phyloP scores from a whole-genome alignment of 2,888 invertebrate genomes.

The Bruchidius siliquastri region DNA sequence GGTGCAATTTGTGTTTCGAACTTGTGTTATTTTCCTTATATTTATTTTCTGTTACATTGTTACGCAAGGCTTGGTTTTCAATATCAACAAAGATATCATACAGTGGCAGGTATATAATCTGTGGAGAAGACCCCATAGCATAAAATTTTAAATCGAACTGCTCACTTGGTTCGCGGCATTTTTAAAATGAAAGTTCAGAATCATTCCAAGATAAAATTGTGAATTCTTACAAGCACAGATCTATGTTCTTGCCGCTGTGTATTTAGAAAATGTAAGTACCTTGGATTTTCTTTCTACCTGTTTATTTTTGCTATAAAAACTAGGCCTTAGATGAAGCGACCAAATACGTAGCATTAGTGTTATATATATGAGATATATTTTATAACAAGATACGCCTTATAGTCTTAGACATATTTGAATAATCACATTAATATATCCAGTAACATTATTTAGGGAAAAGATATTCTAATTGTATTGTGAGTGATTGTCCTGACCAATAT shows the following conservation, averaged over 20 bases:
- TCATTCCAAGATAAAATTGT: no score
- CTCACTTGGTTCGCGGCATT: no score
- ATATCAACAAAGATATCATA: slow-evolving; percentile 18
- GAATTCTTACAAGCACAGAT: background rate
- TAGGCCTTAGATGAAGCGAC: slow-evolving; percentile 36
- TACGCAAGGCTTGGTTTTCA: slow-evolving; percentile 15
- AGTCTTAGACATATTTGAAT: slow-evolving; percentile 33
- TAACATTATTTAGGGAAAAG: slow-evolving; percentile 30
- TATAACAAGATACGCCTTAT: slow-evolving; percentile 43
- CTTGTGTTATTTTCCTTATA: background rate
- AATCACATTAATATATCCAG: slow-evolving; percentile 21
- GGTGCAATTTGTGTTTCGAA: background rate
- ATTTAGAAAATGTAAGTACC: background rate
- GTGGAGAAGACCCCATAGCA: no score
- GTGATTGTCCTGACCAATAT: slow-evolving; percentile 29
- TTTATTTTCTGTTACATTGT: background rate
- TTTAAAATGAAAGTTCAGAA: no score
- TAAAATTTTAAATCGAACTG: no score
- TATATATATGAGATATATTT: slow-evolving; percentile 26
- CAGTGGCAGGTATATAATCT: slow-evolving; percentile 1
- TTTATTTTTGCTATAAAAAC: slow-evolving; percentile 22
- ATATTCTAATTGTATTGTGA: slow-evolving; percentile 26
- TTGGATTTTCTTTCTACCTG: slow-evolving; percentile 1
- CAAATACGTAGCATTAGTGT: slow-evolving; percentile 31
- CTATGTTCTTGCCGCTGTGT: background rate